Evolutionary conservation across 2,797 vertebrate genomes (phyloP).

Genomic region (Dicrostonyx torquatus): DNA sequence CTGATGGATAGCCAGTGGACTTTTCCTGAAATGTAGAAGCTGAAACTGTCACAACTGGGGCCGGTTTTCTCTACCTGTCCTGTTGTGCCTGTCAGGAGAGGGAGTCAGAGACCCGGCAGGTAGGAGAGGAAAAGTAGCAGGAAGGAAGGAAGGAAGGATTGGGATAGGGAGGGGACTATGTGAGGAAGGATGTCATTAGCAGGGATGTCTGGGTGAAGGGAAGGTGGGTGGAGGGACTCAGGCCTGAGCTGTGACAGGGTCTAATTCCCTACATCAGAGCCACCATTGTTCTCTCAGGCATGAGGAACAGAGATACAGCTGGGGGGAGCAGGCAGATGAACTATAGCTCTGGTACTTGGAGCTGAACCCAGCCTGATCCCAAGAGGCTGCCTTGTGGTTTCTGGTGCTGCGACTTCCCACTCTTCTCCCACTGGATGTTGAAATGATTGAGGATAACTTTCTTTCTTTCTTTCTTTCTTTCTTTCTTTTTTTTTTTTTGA

Average conservation of each 20-base stretch:
- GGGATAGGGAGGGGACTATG: not conserved
- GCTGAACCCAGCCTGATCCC: not conserved
- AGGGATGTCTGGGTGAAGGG: not conserved
- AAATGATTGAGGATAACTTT: not conserved
- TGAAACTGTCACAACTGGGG: not conserved
- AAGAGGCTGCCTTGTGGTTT: not conserved
- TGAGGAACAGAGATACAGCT: not conserved
- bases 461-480: too few species aligned
- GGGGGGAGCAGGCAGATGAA: not conserved
- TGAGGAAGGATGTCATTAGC: not conserved
- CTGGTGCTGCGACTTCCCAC: not conserved
- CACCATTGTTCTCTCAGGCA: not conserved
- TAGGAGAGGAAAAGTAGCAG: not conserved
- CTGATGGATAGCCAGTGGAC: too few species aligned
- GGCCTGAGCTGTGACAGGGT: not conserved
- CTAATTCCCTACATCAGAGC: not conserved
- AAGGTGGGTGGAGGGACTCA: not conserved
- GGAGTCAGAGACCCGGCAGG: not conserved
- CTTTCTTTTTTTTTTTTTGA: too few species aligned
- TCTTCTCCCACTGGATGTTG: not conserved
- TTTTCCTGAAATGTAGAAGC: not conserved
- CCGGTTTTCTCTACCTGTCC: not conserved
- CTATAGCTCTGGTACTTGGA: not conserved
- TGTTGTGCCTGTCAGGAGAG: not conserved
- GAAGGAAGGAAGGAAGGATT: not conserved